phyloP scores from a whole-genome alignment of 2,888 invertebrate genomes.

The Cerastis leucographa region DNA sequence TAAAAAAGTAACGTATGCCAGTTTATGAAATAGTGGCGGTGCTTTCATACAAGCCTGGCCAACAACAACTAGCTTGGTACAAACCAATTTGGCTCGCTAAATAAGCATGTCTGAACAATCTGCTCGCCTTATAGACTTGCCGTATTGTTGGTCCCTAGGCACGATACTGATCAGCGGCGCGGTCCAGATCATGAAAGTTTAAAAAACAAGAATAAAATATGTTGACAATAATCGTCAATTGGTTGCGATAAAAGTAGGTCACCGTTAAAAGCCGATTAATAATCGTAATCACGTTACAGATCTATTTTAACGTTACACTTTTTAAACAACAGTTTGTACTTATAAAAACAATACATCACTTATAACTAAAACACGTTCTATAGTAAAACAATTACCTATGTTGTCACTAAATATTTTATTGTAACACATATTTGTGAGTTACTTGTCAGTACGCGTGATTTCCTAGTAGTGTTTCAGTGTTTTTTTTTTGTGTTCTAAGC shows the following conservation, averaged over 20 bases:
- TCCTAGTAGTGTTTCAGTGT: neutral
- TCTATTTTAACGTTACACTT: neutral
- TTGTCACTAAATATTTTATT: neutral
- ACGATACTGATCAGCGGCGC: no score
- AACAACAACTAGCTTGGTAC: no score
- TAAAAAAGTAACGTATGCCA: no score
- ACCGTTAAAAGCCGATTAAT: neutral
- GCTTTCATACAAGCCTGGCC: neutral
- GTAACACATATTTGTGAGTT: slow-evolving; percentile 20
- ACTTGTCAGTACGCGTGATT: neutral
- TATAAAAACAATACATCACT: neutral
- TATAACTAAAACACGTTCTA: slow-evolving; percentile 1
- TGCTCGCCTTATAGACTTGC: neutral
- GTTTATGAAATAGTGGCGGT: no score
- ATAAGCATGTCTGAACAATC: neutral
- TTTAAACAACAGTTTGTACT: neutral
- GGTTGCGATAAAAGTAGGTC: neutral
- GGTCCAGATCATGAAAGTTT: neutral
- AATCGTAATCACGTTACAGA: neutral
- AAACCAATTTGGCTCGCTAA: neutral
- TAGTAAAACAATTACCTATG: slow-evolving; percentile 11
- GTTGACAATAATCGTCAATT: neutral
- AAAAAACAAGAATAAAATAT: neutral
- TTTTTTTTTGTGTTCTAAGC: no score
- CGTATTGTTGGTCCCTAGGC: neutral